phyloP scores from a whole-genome alignment of 2,888 invertebrate species.

The Maniola hyperantus region DNA sequence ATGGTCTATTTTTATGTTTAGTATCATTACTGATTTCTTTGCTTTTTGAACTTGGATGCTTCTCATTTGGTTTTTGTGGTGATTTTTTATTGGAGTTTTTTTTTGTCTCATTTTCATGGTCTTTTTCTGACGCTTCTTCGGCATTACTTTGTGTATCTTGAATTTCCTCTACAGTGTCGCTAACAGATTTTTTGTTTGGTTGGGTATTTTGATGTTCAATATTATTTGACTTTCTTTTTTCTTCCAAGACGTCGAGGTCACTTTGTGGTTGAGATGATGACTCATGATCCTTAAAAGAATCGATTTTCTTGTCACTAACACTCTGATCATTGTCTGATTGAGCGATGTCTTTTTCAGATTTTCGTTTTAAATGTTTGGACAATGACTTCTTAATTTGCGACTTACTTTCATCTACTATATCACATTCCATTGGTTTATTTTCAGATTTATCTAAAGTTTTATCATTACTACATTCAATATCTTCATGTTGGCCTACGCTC shows the following conservation, averaged over 20 bases:
- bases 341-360: constrained; percentile 7
- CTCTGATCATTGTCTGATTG: not conserved
- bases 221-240: not conserved
- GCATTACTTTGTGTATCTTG: not conserved
- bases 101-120: not conserved
- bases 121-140: not conserved
- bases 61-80: not conserved
- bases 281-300: not conserved
- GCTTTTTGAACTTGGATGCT: not conserved
- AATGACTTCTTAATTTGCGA: constrained; percentile 21
- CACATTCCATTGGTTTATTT: not conserved
- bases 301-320: not conserved
- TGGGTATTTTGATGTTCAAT: not conserved
- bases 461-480: constrained; percentile 13
- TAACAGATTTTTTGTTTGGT: not conserved
- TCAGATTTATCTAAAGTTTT: not conserved
- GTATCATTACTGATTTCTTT: constrained; percentile 15
- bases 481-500: not conserved
- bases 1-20: constrained; percentile 8
- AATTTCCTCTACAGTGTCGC: not conserved
- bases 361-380: not conserved
- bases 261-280: not conserved
- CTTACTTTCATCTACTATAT: constrained; percentile 14
- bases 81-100: not conserved
- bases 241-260: not conserved